Evolutionary conservation across 2,797 vertebrate genomes (phyloP), one percentile per base, ranked within the genome.

Genomic region (Apodemus agrarius): DNA sequence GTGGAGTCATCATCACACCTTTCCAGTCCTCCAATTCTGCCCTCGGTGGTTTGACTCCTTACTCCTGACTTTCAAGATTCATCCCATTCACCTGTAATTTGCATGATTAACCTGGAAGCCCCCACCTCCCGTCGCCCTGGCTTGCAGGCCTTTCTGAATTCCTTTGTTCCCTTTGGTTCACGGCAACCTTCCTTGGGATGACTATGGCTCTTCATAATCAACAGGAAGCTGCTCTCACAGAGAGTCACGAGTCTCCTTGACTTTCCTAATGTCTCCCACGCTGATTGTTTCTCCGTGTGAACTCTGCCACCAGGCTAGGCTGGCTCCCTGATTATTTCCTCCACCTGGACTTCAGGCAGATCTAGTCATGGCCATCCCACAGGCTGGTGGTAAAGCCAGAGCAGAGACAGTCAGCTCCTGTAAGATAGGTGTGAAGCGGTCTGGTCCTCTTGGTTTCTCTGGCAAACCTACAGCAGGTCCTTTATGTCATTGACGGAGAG

Each of bases 261-360:
- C 83, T 86, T 86, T 52, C 3, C 13, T n/a, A n/a, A 61, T 57
- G 5, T 65, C 76, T 93, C 59, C n/a, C n/a, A 81, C 16, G 37
- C 74, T n/a, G 90, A 90, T 75, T 86, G 57, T 43, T 75, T 61
- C 59, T 74, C 7, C 31, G n/a, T 80, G 78, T 90, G 63, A 83
- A 22, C 14, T 76, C 57, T 86, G 65, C 82, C 82, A 8, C 79
- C 31, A 34, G 34, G 75, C 67, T 91, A 2, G 16, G 61, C 61
- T n/a, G 83, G 87, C 90, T 85, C 19, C 57, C 37, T 89, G 92
- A 81, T 89, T 89, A 43, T 24, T 52, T 90, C 61, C 93, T 63
- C 14, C 63, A 31, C 37, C 0, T 9, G 37, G 90, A 65, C 90
- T 92, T 82, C 3, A 78, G 37, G 43, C 14, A 67, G 84, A 24